Conservation (phyloP, 2,888 invertebrate genomes). For the Rotaria sp. region DNA sequence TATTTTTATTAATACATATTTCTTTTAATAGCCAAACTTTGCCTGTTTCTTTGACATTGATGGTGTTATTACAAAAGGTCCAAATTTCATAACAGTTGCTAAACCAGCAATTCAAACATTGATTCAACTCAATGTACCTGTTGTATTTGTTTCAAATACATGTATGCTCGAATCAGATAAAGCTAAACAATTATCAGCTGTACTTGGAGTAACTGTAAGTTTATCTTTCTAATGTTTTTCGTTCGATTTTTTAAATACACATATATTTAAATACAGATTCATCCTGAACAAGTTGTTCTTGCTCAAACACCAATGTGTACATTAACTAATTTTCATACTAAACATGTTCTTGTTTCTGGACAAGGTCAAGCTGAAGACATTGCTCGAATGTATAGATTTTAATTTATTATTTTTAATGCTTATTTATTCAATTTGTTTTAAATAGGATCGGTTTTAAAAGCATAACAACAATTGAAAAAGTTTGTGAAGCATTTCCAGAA, state of each 20-base stretch:
- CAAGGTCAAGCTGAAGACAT: conserved; percentile 30
- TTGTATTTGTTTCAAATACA: conserved; percentile 34
- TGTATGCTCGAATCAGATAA: neutral
- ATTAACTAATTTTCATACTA: conserved; percentile 34
- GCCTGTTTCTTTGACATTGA: conserved; percentile 37
- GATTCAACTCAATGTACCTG: conserved; percentile 23
- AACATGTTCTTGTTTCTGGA: conserved; percentile 35
- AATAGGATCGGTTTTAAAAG: conserved; percentile 32
- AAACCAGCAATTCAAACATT: conserved; percentile 38
- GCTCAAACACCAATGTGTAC: conserved; percentile 33
- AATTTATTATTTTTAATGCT: neutral
- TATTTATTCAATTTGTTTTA: neutral
- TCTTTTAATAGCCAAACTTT: neutral
- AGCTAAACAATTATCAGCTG: conserved; percentile 28
- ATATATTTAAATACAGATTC: neutral
- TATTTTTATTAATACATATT: neutral
- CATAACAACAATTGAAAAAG: conserved; percentile 32
- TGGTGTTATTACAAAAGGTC: conserved; percentile 34
- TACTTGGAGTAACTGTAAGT: conserved; percentile 32
- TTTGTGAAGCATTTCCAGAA: conserved; percentile 37
- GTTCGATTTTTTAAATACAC: neutral
- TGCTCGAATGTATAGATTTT: conserved; percentile 11
- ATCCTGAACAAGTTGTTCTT: conserved; percentile 37
- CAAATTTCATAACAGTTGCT: conserved; percentile 31
- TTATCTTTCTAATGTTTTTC: neutral